Conservation (phyloP, 2,797 vertebrate genomes). For the Eulemur albifrons region DNA sequence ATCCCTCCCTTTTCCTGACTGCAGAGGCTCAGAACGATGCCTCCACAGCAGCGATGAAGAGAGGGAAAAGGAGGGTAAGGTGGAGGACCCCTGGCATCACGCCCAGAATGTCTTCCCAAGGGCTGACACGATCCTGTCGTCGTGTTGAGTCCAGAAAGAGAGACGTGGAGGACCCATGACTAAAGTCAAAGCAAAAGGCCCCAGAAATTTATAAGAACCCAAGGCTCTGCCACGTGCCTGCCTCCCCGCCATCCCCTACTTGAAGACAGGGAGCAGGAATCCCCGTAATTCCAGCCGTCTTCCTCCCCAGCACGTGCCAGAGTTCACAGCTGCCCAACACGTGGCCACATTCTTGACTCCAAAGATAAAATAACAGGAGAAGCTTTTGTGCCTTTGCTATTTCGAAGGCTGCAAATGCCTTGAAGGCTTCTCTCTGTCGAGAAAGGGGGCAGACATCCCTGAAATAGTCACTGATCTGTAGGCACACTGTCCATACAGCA, state of each 20-base stretch:
- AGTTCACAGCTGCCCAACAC: conserved; percentile 79
- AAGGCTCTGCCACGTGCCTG: conserved; percentile 29
- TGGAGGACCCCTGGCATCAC: rapidly evolving
- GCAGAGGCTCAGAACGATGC: neutral
- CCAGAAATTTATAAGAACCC: neutral
- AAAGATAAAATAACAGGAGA: conserved; percentile 71
- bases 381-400: conserved; percentile 57
- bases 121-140: too few relatives aligned
- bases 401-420: conserved; percentile 64
- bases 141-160: neutral
- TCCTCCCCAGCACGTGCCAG: conserved; percentile 55
- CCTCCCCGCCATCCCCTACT: neutral
- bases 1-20: neutral
- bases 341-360: conserved; percentile 68
- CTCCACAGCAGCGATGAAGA: rapidly evolving
- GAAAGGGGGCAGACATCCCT: neutral
- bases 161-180: rapidly evolving
- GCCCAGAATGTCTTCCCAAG: neutral
- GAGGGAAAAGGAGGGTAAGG: rapidly evolving
- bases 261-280: conserved; percentile 72
- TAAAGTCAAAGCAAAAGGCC: neutral
- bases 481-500: neutral
- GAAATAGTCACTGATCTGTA: neutral
- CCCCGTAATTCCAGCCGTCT: conserved; percentile 68
- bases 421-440: conserved; percentile 26